Base-by-base conservation (phyloP, 2,888 invertebrate species). In the Trichacis sp. region DNA sequence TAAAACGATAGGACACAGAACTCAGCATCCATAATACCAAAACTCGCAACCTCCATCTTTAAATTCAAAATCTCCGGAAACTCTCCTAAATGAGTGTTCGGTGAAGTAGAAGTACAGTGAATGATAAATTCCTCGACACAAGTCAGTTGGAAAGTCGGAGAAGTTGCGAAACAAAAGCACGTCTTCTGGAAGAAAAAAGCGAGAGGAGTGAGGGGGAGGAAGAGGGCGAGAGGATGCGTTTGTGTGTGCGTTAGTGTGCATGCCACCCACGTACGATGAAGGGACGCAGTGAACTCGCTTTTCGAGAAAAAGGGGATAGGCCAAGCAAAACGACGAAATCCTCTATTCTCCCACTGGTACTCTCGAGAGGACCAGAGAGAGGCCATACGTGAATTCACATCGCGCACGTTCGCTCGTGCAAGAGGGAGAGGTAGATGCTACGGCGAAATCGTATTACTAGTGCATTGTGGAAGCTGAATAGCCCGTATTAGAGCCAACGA, bases 381-480 rank as follows among this genome's bases (percentile, higher is more conserved):
- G 49, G 53, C 48, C 54, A 53, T 62, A 69, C 65, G 52, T 68
- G 69, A 68, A 65, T 65, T 64, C 64, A 43, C 45, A 59, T 62
- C 51, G 65, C 64, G 61, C 62, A 56, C 53, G 68, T 61, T 49
- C 38, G 46, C 30, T 6, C 36, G 65, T 52, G 68, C 54, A 52
- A 67, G 49, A 68, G 67, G 69, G 64, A 64, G 69, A 70, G 54
- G 66, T 57, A 69, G 71, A 49, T 71, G 71, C 63, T 68, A 76
- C 73, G 75, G 69, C 69, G 73, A 82, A 83, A 83, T 82, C 79
- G 80, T 81, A 81, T 83, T 83, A 81, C 80, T 77, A 78, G 79
- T 78, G 77, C 81, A 82, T 83, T 82, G 82, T 81, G 77, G 79
- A 60, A 75, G 75, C 75, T 83, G 82, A 82, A 83, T 83, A 82